Conservation (phyloP, 2,797 vertebrate genomes). For the Cyclopterus lumpus region DNA sequence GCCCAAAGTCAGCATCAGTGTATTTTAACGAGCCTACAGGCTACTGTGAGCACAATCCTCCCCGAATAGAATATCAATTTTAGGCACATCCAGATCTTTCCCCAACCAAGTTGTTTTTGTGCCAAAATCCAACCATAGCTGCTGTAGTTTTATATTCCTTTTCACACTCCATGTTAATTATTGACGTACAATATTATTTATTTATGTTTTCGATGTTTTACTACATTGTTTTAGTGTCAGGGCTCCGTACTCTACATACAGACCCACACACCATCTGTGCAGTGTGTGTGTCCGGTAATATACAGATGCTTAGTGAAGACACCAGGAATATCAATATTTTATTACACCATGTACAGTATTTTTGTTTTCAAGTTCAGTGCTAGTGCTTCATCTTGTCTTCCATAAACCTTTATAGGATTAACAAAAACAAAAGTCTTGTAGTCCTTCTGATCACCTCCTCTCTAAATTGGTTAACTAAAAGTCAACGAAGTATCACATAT, state of each 20-base stretch:
- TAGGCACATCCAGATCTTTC: not conserved
- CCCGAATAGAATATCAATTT: not conserved
- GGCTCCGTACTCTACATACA: slow-evolving; percentile 3
- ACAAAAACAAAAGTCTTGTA: slow-evolving; percentile 31
- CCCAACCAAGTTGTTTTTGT: not conserved
- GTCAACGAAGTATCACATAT: slow-evolving; percentile 34
- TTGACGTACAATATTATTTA: slow-evolving; percentile 4
- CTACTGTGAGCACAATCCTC: not conserved
- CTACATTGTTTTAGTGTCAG: not conserved
- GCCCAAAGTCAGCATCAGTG: not conserved
- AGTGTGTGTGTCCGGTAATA: slow-evolving; percentile 7
- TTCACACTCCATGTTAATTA: slow-evolving; percentile 16
- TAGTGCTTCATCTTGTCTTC: slow-evolving; percentile 40
- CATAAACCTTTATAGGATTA: slow-evolving; percentile 61
- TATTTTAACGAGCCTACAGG: not conserved
- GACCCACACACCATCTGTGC: slow-evolving; percentile 14
- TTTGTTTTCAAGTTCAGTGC: slow-evolving; percentile 4
- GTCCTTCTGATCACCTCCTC: slow-evolving; percentile 47
- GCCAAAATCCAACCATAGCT: not conserved
- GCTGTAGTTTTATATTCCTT: not conserved
- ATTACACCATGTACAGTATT: slow-evolving; percentile 21
- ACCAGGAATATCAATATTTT: slow-evolving; percentile 29
- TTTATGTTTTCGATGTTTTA: slow-evolving; percentile 13
- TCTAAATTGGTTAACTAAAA: slow-evolving; percentile 36
- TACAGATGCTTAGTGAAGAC: slow-evolving; percentile 23